Conservation (phyloP, 2,113 vertebrate species). For the Rhinolophus sinicus region DNA sequence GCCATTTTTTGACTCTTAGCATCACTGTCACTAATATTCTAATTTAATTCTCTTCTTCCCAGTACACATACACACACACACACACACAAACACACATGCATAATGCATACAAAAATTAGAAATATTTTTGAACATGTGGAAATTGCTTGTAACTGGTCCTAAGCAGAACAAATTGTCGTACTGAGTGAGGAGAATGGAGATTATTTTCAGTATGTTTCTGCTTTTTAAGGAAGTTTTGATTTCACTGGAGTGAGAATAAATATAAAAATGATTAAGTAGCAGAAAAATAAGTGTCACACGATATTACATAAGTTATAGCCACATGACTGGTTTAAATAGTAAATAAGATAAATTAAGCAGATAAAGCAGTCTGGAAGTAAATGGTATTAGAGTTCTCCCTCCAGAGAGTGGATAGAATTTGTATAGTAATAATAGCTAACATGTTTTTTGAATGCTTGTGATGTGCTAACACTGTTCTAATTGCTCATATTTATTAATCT, state of each 20-base stretch:
- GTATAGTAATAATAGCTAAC: neutral
- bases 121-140: neutral
- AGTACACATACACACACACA: accelerated
- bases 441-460: neutral
- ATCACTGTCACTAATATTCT: neutral
- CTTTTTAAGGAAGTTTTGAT: neutral
- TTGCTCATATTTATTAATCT: neutral
- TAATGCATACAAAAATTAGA: neutral
- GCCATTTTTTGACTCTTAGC: neutral
- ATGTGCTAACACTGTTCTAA: neutral
- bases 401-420: neutral
- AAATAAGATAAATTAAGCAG: neutral
- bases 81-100: neutral
- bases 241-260: neutral
- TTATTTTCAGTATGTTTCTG: neutral
- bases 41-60: neutral
- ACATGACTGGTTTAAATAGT: neutral
- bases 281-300: neutral
- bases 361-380: neutral
- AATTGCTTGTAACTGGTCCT: neutral
- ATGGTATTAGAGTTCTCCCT: neutral
- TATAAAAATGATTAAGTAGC: neutral
- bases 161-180: neutral
- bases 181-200: neutral
- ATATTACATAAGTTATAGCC: neutral